Evolutionary conservation across 2,797 vertebrate species (phyloP).

Genomic region (Pampus argenteus): DNA sequence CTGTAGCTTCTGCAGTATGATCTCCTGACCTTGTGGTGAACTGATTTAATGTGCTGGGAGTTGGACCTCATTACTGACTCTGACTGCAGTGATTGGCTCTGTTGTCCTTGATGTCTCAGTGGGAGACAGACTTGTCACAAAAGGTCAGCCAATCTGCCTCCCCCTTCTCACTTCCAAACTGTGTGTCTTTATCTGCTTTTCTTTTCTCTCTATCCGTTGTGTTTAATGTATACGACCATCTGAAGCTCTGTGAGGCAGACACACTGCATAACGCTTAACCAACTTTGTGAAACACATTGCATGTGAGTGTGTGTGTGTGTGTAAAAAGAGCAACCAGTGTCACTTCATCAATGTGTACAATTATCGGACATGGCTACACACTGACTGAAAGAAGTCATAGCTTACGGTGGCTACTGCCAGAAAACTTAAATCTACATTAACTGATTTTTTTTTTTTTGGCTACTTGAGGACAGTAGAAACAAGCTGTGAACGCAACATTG

Average conservation of each 20-base stretch:
- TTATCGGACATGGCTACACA: slow-evolving; percentile 6
- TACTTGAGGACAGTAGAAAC: no score
- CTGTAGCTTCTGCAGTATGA: slow-evolving; percentile 1
- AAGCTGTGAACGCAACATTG: no score
- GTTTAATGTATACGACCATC: slow-evolving; percentile 7
- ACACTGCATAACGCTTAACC: neutral
- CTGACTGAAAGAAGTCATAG: neutral
- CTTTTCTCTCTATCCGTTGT: slow-evolving; percentile 34
- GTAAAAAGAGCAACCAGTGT: neutral
- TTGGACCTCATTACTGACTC: slow-evolving; percentile 50
- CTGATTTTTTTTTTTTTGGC: no score
- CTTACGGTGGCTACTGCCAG: neutral
- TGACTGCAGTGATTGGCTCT: slow-evolving; percentile 28
- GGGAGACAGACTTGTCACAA: slow-evolving; percentile 33
- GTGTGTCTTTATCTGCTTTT: slow-evolving; percentile 25
- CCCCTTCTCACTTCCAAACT: slow-evolving; percentile 34
- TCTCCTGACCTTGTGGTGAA: neutral
- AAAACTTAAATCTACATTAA: neutral
- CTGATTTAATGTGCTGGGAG: slow-evolving; percentile 31
- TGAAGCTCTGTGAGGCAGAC: slow-evolving; percentile 2
- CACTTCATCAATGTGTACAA: slow-evolving; percentile 5
- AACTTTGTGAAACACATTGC: slow-evolving; percentile 8
- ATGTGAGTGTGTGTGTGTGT: slow-evolving; percentile 1
- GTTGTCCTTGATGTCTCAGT: slow-evolving; percentile 46
- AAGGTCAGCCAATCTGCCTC: slow-evolving; percentile 49